These are phyloP conservation scores for Heliothis subflexa DNA, from an alignment of 1,140 invertebrate genomes.

Conservation along the genomic window DNA sequence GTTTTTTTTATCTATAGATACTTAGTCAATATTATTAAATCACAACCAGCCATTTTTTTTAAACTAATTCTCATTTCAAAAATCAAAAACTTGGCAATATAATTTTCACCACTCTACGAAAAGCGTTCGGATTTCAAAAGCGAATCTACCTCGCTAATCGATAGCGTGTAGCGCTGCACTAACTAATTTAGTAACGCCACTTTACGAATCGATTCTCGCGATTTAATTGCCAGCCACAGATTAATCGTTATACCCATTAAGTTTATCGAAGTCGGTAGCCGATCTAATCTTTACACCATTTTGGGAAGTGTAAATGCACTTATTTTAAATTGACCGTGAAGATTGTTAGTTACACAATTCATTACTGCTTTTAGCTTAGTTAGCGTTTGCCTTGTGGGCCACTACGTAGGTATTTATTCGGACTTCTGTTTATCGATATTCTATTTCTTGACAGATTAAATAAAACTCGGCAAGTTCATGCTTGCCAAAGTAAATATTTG, in stretches of 20 bases:
- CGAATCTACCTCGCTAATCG: slow-evolving; percentile 21
- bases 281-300: slow-evolving; percentile 57
- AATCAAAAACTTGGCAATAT: background rate
- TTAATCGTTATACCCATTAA: slow-evolving; percentile 60
- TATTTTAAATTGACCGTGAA: slow-evolving; percentile 39
- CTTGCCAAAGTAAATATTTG: no score
- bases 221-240: slow-evolving; percentile 68
- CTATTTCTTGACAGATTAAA: no score
- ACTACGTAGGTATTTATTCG: background rate
- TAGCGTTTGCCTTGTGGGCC: background rate
- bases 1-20: no score
- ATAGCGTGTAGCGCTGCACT: slow-evolving; percentile 19
- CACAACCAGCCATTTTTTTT: background rate
- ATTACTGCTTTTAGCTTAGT: background rate
- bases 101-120: background rate
- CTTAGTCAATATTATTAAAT: no score
- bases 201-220: slow-evolving; percentile 73
- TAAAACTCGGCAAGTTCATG: no score
- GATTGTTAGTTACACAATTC: slow-evolving; percentile 8
- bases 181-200: slow-evolving; percentile 63
- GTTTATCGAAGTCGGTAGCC: slow-evolving; percentile 66
- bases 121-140: background rate
- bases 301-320: slow-evolving; percentile 33
- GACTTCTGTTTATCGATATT: no score
- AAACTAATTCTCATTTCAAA: background rate